Conservation (phyloP, 2,797 vertebrate species). For the Amblyopsis hoosieri region DNA sequence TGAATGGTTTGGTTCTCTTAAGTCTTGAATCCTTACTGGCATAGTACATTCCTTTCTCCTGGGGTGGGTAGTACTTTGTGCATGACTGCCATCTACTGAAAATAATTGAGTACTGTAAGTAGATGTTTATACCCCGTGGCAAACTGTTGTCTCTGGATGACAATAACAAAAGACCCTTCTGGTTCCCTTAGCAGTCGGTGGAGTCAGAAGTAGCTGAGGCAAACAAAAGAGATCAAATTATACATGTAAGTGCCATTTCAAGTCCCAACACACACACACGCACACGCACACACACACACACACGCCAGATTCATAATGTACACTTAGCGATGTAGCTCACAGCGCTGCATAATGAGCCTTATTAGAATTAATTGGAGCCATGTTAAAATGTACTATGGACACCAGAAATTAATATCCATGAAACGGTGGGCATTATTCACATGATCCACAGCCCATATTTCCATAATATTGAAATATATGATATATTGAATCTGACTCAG, state of each 20-base stretch:
- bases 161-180: conserved; percentile 15
- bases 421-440: neutral
- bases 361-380: neutral
- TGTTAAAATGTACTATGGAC: neutral
- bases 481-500: neutral
- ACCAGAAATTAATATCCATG: neutral
- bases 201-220: conserved; percentile 58
- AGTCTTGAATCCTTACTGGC: neutral
- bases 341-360: neutral
- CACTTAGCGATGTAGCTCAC: no score
- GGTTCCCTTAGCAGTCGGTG: conserved; percentile 65
- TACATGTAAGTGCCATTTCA: conserved; percentile 64
- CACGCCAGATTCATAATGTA: neutral
- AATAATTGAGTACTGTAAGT: neutral
- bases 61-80: conserved; percentile 17
- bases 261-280: neutral
- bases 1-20: neutral
- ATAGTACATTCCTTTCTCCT: neutral
- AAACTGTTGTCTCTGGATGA: neutral
- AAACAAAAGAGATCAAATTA: conserved; percentile 68
- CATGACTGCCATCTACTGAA: conserved; percentile 74
- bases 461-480: neutral
- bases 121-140: neutral
- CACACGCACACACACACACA: conserved; percentile 1
- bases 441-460: neutral